Evolutionary conservation across 1,140 invertebrate genomes (phyloP).

Genomic region (Oedothorax gibbosus): DNA sequence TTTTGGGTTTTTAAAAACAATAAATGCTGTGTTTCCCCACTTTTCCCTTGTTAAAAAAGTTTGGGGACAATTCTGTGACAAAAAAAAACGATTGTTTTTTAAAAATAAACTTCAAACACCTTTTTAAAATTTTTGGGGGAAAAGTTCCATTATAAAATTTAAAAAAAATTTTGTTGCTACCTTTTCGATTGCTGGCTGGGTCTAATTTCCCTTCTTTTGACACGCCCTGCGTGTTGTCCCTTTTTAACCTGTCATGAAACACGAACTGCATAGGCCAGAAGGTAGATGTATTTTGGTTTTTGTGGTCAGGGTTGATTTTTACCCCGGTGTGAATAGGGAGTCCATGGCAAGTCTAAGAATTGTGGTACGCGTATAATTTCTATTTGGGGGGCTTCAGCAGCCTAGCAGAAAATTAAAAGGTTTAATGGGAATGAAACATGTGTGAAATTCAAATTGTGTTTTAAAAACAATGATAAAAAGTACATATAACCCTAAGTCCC

Average conservation of each 20-base stretch:
- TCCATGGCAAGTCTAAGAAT: conserved; percentile 86
- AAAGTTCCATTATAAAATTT: no score
- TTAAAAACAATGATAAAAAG: no score
- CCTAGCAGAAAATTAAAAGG: neutral
- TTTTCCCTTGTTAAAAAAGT: no score
- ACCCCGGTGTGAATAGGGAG: conserved; percentile 92
- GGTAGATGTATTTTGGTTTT: conserved; percentile 96
- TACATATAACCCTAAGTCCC: no score
- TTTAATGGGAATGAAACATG: no score
- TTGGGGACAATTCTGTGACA: no score
- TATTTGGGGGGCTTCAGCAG: conserved; percentile 88
- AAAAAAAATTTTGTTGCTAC: conserved; percentile 69
- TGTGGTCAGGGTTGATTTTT: conserved; percentile 96
- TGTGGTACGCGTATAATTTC: conserved; percentile 94
- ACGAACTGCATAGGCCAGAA: conserved; percentile 94
- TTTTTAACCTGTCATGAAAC: conserved; percentile 89
- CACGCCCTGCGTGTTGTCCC: conserved; percentile 67
- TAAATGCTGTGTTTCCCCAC: no score
- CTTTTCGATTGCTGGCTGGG: conserved; percentile 90
- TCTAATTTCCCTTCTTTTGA: conserved; percentile 80
- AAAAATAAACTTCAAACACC: no score
- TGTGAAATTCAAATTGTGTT: no score
- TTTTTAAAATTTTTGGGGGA: no score
- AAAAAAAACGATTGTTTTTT: no score
- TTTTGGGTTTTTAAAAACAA: no score